These are phyloP conservation scores for Lasioglossum pauxillum DNA, from an alignment of 2,888 invertebrate species.

Conservation along the genomic window DNA sequence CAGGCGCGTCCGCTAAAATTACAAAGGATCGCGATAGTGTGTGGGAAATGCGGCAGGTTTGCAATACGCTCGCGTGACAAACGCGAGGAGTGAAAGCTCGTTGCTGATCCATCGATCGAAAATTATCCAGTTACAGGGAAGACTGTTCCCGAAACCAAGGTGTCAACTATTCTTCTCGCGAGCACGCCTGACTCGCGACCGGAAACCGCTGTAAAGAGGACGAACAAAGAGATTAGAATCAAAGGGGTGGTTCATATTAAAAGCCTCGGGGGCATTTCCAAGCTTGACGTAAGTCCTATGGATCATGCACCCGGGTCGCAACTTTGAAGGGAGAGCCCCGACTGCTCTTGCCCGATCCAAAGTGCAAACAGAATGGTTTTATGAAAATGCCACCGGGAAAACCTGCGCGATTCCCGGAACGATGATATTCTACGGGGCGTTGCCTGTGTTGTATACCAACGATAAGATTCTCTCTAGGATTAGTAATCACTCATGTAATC, in stretches of 20 bases:
- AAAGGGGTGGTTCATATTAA: not conserved
- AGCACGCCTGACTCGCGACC: not conserved
- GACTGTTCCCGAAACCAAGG: not conserved
- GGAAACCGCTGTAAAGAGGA: not conserved
- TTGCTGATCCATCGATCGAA: not conserved
- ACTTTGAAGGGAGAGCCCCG: not conserved
- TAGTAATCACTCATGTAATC: too few species aligned
- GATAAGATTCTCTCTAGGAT: too few species aligned
- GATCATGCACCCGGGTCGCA: not conserved
- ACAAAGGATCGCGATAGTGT: not conserved
- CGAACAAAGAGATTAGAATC: conserved; percentile 14
- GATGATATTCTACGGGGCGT: not conserved
- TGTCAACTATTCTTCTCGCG: not conserved
- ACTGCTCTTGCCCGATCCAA: not conserved
- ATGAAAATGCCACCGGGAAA: not conserved
- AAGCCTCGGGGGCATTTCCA: not conserved
- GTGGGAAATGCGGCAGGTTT: not conserved
- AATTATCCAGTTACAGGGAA: not conserved
- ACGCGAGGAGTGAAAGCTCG: not conserved
- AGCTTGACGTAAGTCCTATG: not conserved
- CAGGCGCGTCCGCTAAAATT: not conserved
- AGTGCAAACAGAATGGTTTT: not conserved
- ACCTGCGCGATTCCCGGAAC: not conserved
- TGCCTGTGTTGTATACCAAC: too few species aligned
- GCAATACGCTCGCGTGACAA: conserved; percentile 1